phyloP scores from a whole-genome alignment of 1,140 invertebrate genomes.

The Drosophila rufa region DNA sequence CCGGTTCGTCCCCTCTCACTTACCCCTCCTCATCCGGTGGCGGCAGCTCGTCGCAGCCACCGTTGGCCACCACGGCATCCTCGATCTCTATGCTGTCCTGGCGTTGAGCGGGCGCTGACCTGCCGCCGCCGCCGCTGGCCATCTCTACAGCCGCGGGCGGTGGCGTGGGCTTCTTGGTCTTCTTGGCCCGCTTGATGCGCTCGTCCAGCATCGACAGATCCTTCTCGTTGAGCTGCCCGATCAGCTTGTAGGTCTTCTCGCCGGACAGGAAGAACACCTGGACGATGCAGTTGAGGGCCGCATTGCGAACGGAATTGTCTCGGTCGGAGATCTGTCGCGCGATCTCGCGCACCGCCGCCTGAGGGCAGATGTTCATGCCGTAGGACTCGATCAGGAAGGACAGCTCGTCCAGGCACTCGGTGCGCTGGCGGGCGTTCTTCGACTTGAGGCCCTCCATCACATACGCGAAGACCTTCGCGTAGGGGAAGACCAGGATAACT shows the following conservation, averaged over 20 bases:
- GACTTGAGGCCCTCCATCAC: conserved; percentile 98
- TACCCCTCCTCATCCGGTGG: conserved; percentile 78
- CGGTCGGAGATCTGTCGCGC: conserved; percentile 97
- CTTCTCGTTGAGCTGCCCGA: conserved; percentile 96
- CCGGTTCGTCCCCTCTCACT: conserved; percentile 26
- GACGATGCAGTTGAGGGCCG: conserved; percentile 97
- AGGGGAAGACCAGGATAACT: conserved; percentile 94
- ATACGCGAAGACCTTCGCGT: conserved; percentile 95
- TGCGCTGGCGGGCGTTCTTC: conserved; percentile 97
- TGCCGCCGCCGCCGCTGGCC: conserved; percentile 78
- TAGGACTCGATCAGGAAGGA: conserved; percentile 94
- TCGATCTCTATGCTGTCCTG: conserved; percentile 85
- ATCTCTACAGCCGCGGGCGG: conserved; percentile 64
- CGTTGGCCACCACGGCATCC: conserved; percentile 70
- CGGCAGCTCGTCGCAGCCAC: conserved; percentile 79
- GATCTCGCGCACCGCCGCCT: conserved; percentile 94
- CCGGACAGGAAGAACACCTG: conserved; percentile 96
- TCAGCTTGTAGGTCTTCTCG: conserved; percentile 95
- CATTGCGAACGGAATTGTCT: conserved; percentile 98
- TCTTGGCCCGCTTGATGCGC: conserved; percentile 95
- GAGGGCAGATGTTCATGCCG: conserved; percentile 93
- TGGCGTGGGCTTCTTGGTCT: conserved; percentile 87
- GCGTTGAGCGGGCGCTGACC: conserved; percentile 42
- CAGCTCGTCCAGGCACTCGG: conserved; percentile 97
- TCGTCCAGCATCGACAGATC: conserved; percentile 97